Evolutionary conservation across 2,888 invertebrate species (phyloP).

Genomic region (Scaptodrosophila latifasciaeformis): DNA sequence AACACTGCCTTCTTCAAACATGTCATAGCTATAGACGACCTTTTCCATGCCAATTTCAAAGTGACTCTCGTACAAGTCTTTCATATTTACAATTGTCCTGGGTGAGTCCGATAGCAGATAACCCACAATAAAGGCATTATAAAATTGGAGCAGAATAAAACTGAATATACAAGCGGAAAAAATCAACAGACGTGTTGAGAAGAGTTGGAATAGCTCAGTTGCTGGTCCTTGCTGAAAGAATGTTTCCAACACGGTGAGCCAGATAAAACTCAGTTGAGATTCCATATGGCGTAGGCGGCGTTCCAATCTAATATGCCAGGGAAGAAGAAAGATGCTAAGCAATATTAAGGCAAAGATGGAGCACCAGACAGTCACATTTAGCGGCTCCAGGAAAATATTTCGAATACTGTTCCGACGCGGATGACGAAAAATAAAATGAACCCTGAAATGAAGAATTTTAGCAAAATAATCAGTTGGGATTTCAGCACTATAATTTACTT

Average conservation of each 20-base stretch:
- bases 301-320: constrained; percentile 59
- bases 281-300: constrained; percentile 33
- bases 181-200: constrained; percentile 67
- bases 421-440: constrained; percentile 71
- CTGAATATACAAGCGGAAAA: constrained; percentile 61
- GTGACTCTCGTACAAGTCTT: constrained; percentile 62
- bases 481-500: constrained; percentile 55
- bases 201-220: constrained; percentile 49
- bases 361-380: constrained; percentile 67
- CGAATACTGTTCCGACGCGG: constrained; percentile 64
- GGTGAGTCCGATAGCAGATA: constrained; percentile 65
- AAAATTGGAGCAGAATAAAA: constrained; percentile 71
- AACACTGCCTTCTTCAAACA: constrained; percentile 49
- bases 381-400: constrained; percentile 71
- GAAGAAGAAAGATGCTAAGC: constrained; percentile 47
- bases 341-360: constrained; percentile 54
- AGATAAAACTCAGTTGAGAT: constrained; percentile 49
- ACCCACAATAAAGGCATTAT: constrained; percentile 72
- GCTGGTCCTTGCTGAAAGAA: constrained; percentile 70
- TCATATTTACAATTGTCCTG: constrained; percentile 61
- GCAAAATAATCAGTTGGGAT: not conserved
- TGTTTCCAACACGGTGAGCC: constrained; percentile 68
- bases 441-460: constrained; percentile 37
- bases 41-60: constrained; percentile 72
- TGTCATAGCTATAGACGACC: constrained; percentile 61